A percentile compares a stretch with the other conserved stretches of the same genome.
Conservation (phyloP, 2,113 vertebrate genomes). For the Phoenicopterus ruber region DNA sequence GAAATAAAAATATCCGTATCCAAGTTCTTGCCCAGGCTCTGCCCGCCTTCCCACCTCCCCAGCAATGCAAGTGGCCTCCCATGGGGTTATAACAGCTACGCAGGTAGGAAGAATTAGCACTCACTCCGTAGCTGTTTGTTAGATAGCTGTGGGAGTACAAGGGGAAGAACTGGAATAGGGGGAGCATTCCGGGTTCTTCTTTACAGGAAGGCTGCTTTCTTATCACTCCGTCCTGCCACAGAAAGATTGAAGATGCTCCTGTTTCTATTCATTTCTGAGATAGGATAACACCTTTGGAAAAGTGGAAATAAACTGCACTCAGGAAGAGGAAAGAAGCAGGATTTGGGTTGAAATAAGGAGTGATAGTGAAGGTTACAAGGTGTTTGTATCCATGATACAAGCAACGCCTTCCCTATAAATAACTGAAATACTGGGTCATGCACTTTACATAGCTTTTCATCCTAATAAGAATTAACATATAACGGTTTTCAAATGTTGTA, state of each 20-base stretch:
- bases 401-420: background rate
- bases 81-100: background rate
- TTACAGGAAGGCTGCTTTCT: background rate
- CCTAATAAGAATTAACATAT: background rate
- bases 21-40: background rate
- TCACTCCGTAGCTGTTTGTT: background rate
- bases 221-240: fast-evolving
- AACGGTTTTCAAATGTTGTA: background rate
- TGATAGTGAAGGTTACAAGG: background rate
- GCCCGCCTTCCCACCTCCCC: background rate
- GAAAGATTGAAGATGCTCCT: background rate
- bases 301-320: background rate
- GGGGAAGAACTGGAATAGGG: background rate
- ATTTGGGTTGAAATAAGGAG: background rate
- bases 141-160: background rate
- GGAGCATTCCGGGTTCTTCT: background rate
- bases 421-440: background rate
- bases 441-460: background rate
- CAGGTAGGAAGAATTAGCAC: background rate
- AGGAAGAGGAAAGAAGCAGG: background rate
- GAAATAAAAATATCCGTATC: background rate
- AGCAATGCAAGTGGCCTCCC: background rate
- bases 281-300: background rate
- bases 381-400: background rate
- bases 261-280: background rate